Evolutionary conservation across 2,113 vertebrate genomes (phyloP), one percentile per base, ranked within the genome.

Genomic region (Semicossyphus pulcher): DNA sequence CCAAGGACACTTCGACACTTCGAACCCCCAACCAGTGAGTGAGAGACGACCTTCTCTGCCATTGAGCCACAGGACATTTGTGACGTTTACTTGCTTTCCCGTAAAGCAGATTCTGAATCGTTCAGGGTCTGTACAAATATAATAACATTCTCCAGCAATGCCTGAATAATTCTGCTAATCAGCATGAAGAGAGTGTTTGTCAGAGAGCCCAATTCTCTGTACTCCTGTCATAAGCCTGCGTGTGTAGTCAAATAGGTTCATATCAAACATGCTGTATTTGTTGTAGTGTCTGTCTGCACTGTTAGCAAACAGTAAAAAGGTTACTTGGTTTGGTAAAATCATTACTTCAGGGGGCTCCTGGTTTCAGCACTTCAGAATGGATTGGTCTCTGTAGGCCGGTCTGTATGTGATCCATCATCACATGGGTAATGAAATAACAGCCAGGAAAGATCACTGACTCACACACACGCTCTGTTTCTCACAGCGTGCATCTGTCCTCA

Each of bases 381-480:
- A 74, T 42, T 61, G 32, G 39, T 74, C 48, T 72, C 42, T 58
- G 67, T 29, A 48, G 54, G 25, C 52, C 28, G 47, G 28, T 66
- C 42, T 41, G 76, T 42, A 28, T 48, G 57, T 75, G 70, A 83
- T 78, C 84, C 53, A 64, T 81, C 79, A 85, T 81, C 66, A 80
- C 75, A 39, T 14, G 21, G 78, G 52, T 80, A 73, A 87, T 78
- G 62, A 84, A 86, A 84, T 84, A 78, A 83, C 41, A 59, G 26
- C 21, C 26, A 75, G 32, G 60, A 69, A 49, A 53, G 26, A 76
- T 76, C 47, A 36, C 64, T 26, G 44, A 59, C 49, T 44, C 59
- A 49, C 60, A 39, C 47, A 63, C 14, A 42, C 59, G 0, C 7
- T 49, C 10, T 51, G 49, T 58, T 61, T 5, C 66, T 32, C 32